phyloP scores from a whole-genome alignment of 2,888 invertebrate species.

The Idaea biselata region DNA sequence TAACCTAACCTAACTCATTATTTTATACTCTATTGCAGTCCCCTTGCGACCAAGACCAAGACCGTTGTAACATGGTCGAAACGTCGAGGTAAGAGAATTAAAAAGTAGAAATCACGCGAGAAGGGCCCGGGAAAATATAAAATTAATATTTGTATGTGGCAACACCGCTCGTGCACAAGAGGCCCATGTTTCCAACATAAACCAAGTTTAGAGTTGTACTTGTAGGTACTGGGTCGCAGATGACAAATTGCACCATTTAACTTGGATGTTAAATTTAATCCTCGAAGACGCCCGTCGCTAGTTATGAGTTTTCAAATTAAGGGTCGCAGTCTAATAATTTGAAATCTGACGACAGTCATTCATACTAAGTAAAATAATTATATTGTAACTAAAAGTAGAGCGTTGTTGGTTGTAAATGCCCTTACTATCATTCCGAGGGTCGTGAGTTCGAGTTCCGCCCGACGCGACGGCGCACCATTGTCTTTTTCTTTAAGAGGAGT shows the following conservation, averaged over 20 bases:
- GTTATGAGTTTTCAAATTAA: not conserved
- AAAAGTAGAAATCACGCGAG: not conserved
- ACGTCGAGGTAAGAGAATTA: too few species aligned
- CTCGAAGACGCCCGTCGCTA: not conserved
- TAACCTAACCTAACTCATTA: too few species aligned
- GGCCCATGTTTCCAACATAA: not conserved
- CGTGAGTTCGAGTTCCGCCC: too few species aligned
- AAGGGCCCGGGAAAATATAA: not conserved
- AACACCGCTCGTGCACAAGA: not conserved
- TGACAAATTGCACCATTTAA: constrained; percentile 1
- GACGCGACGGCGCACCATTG: too few species aligned
- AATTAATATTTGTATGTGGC: too few species aligned
- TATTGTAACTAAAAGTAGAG: too few species aligned
- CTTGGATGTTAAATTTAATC: not conserved
- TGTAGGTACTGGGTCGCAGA: not conserved
- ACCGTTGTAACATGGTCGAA: too few species aligned
- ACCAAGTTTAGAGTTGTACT: not conserved
- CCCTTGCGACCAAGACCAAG: too few species aligned
- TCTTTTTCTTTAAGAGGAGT: too few species aligned
- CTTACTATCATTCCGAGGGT: too few species aligned
- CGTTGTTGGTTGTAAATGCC: too few species aligned
- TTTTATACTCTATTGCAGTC: too few species aligned
- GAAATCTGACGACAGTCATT: not conserved
- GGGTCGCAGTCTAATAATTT: not conserved
- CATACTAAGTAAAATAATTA: not conserved